Conservation (phyloP, 2,113 vertebrate genomes). For the Abramis brama region DNA sequence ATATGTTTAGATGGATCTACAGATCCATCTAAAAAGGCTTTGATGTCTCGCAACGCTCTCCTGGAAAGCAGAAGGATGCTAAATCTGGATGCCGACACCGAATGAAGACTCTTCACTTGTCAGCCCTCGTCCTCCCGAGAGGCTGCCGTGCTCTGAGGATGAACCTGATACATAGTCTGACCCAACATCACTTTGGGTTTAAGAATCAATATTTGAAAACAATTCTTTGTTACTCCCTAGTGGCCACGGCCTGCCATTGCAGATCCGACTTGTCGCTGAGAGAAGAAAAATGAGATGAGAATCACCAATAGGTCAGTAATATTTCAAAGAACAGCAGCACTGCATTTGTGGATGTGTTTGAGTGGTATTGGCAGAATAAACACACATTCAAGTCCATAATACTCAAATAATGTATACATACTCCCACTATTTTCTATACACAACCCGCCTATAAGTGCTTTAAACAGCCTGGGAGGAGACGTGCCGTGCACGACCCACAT, state of each 20-base stretch:
- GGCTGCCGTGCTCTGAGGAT: conserved; percentile 62
- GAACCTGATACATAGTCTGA: conserved; percentile 59
- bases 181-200: conserved; percentile 61
- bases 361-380: conserved; percentile 1
- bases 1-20: conserved; percentile 7
- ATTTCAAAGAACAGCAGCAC: conserved; percentile 26
- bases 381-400: background rate
- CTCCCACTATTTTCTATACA: background rate
- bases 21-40: conserved; percentile 20
- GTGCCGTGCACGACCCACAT: background rate
- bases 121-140: conserved; percentile 27
- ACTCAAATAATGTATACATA: background rate
- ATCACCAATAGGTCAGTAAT: background rate
- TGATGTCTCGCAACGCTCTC: background rate
- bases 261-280: conserved; percentile 44
- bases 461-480: background rate
- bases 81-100: conserved; percentile 7
- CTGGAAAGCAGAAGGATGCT: background rate
- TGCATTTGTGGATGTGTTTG: background rate
- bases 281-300: conserved; percentile 51
- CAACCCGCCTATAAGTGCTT: background rate
- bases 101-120: conserved; percentile 14
- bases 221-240: conserved; percentile 66
- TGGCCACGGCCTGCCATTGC: conserved; percentile 60
- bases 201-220: conserved; percentile 74